These are phyloP conservation scores for Lophotis ruficrista DNA, from an alignment of 2,113 vertebrate species.

Conservation along the genomic window DNA sequence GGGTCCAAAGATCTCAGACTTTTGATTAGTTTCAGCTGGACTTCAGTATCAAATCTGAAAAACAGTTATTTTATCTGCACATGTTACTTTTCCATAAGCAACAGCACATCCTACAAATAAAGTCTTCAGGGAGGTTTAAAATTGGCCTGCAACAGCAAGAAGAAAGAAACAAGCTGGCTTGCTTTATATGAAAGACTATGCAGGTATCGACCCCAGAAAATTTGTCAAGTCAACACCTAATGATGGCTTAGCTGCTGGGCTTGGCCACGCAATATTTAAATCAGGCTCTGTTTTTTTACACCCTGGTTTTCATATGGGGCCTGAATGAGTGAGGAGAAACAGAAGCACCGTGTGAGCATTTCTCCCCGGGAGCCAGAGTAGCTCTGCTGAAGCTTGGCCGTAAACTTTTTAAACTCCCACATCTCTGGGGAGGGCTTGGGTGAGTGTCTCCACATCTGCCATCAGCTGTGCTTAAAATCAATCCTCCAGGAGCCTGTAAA, in stretches of 20 bases:
- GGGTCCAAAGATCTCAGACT: background rate
- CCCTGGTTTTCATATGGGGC: background rate
- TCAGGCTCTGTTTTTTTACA: background rate
- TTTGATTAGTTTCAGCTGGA: conserved; percentile 51
- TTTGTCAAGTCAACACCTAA: conserved; percentile 60
- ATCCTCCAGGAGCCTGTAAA: background rate
- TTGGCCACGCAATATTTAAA: conserved; percentile 14
- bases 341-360: background rate
- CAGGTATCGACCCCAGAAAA: conserved; percentile 46
- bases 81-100: background rate
- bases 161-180: conserved; percentile 39
- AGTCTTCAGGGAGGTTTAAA: conserved; percentile 43
- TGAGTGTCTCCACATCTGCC: background rate
- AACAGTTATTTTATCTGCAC: conserved; percentile 29
- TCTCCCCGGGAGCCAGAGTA: background rate
- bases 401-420: background rate
- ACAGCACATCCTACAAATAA: conserved; percentile 33
- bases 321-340: background rate
- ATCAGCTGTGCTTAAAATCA: background rate
- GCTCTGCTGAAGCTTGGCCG: background rate
- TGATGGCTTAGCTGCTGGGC: conserved; percentile 36
- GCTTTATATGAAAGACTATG: background rate
- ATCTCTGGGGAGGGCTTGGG: background rate
- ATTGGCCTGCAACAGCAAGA: background rate
- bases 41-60: background rate